A percentile compares a stretch with the other conserved stretches of the same genome.
Conservation (phyloP, 2,888 invertebrate genomes). For the Colostygia pectinataria region DNA sequence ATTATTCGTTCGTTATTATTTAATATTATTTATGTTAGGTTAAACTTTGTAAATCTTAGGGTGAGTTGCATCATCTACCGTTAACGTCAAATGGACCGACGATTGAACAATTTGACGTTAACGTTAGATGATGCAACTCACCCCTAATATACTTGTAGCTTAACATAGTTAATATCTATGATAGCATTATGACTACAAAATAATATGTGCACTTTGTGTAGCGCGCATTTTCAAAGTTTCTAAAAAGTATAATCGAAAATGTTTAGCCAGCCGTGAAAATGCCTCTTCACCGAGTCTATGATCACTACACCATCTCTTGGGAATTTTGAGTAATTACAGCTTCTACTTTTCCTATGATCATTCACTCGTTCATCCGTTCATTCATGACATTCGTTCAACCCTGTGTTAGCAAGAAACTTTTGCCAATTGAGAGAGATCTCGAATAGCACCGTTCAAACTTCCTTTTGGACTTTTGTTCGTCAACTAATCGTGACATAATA, state of each 20-base stretch:
- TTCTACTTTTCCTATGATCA: slow-evolving; percentile 52
- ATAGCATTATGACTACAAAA: too few relatives aligned
- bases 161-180: too few relatives aligned
- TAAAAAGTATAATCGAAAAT: background rate
- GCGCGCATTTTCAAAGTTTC: too few relatives aligned
- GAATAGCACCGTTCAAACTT: slow-evolving; percentile 56
- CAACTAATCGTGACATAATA: slow-evolving; percentile 54
- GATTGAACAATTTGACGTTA: too few relatives aligned
- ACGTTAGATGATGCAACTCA: too few relatives aligned
- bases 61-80: too few relatives aligned
- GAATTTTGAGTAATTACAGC: slow-evolving; percentile 63
- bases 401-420: slow-evolving; percentile 52
- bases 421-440: slow-evolving; percentile 54
- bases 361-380: slow-evolving; percentile 55
- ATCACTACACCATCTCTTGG: slow-evolving; percentile 44
- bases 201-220: too few relatives aligned
- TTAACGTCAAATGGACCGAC: too few relatives aligned
- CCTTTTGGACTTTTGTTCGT: slow-evolving; percentile 51
- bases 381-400: slow-evolving; percentile 47
- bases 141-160: too few relatives aligned
- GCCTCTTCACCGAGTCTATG: slow-evolving; percentile 15
- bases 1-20: too few relatives aligned
- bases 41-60: too few relatives aligned
- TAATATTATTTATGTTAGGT: too few relatives aligned
- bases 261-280: slow-evolving; percentile 18